A percentile compares a stretch with the other conserved stretches of the same genome.
phyloP scores from a whole-genome alignment of 2,888 invertebrate species.

The Linnaemya tessellans region DNA sequence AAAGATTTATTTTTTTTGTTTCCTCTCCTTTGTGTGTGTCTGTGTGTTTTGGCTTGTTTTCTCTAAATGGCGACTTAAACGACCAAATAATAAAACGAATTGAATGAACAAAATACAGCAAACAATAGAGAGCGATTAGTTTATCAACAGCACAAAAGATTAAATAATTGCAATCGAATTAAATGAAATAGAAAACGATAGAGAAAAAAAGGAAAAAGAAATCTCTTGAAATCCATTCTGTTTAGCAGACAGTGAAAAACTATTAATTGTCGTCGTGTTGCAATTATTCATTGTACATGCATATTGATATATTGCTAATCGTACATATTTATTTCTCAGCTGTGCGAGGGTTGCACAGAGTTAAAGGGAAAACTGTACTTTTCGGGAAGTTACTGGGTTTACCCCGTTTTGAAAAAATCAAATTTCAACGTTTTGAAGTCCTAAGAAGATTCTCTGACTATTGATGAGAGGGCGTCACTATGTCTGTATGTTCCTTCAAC shows the following conservation, averaged over 20 bases:
- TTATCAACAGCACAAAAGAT: conserved; percentile 31
- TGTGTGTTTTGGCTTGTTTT: neutral
- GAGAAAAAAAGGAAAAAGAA: too few relatives aligned
- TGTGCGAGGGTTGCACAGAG: conserved; percentile 9
- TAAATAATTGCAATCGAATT: conserved; percentile 45
- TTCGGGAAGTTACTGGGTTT: too few relatives aligned
- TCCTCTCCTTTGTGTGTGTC: neutral
- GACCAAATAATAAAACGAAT: conserved; percentile 23
- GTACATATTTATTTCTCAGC: neutral
- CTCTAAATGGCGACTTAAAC: conserved; percentile 31
- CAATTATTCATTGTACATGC: conserved; percentile 33
- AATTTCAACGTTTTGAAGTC: too few relatives aligned
- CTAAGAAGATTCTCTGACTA: too few relatives aligned
- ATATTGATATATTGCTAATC: neutral
- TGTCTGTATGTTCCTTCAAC: too few relatives aligned
- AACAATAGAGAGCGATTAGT: conserved; percentile 48
- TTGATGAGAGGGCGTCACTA: too few relatives aligned
- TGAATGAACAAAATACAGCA: conserved; percentile 38
- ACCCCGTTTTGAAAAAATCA: too few relatives aligned
- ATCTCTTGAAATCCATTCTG: conserved; percentile 11
- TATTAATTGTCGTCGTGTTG: conserved; percentile 30
- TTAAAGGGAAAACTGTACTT: too few relatives aligned
- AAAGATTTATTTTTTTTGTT: conserved; percentile 10
- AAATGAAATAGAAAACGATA: conserved; percentile 30
- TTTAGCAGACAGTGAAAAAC: conserved; percentile 42